phyloP scores from a whole-genome alignment of 2,113 vertebrate species.

The Corvus cornix region DNA sequence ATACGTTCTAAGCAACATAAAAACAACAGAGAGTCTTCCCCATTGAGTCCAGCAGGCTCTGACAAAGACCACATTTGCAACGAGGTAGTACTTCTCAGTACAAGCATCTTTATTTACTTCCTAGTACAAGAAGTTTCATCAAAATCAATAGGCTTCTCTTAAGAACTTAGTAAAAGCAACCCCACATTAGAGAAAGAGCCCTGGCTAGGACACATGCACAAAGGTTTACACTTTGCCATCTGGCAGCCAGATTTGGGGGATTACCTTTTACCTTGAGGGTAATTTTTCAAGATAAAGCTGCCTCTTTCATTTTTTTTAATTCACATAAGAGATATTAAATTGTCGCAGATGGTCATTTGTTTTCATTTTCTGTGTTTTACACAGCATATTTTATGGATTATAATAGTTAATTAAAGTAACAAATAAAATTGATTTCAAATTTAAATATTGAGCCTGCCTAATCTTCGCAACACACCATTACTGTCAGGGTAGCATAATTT shows the following conservation, averaged over 20 bases:
- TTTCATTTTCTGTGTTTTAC: neutral
- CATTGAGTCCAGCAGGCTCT: neutral
- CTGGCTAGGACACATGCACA: neutral
- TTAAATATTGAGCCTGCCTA: neutral
- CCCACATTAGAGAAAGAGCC: neutral
- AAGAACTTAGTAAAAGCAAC: neutral
- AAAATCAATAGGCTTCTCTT: neutral
- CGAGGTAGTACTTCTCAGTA: neutral
- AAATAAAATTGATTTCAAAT: slow-evolving; percentile 30
- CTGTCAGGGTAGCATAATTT: neutral
- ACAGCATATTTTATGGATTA: neutral
- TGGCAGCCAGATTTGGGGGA: neutral
- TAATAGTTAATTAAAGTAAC: slow-evolving; percentile 13
- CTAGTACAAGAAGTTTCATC: neutral
- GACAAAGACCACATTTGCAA: neutral
- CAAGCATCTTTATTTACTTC: neutral
- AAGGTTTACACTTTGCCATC: neutral
- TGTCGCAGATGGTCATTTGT: neutral
- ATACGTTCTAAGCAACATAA: neutral
- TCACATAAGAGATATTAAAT: neutral
- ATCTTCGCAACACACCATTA: neutral
- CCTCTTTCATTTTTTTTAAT: neutral
- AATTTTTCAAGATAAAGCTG: neutral
- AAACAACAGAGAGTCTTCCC: neutral
- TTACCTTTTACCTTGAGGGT: neutral